Percentiles rank a stretch among this genome's conserved stretches.
phyloP scores from a whole-genome alignment of 2,113 vertebrate species.

The Ictalurus punctatus region DNA sequence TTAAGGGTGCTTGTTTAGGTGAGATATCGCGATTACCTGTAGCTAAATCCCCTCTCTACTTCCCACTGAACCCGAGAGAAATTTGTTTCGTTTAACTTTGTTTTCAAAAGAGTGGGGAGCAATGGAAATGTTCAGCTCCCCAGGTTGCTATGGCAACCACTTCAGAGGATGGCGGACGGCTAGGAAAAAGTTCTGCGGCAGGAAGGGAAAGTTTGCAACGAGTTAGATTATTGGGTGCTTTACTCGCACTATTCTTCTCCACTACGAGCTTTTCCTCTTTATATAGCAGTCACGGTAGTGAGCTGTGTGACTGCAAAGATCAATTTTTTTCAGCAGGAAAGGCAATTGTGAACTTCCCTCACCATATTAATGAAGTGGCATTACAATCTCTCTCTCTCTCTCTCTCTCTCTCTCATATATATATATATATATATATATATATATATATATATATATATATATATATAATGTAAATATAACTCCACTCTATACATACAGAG shows the following conservation, averaged over 20 bases:
- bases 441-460: not conserved
- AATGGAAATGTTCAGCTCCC: constrained; percentile 38
- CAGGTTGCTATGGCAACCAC: constrained; percentile 51
- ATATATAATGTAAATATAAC: too few relatives aligned
- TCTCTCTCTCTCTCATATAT: too few relatives aligned
- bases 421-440: not conserved
- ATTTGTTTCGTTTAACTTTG: constrained; percentile 48
- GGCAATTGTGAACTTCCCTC: not conserved
- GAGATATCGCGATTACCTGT: constrained; percentile 35
- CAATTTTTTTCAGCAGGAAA: not conserved
- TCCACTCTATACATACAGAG: too few relatives aligned
- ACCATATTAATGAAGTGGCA: not conserved
- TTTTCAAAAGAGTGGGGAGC: constrained; percentile 36
- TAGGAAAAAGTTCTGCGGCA: constrained; percentile 32
- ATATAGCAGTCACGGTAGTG: not conserved
- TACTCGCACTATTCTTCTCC: not conserved
- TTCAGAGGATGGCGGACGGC: constrained; percentile 32
- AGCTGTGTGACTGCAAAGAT: not conserved
- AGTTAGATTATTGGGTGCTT: not conserved
- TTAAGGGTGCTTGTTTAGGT: constrained; percentile 31
- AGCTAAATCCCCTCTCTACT: constrained; percentile 28
- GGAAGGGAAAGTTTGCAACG: constrained; percentile 22
- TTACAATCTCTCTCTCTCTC: not conserved
- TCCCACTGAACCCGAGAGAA: constrained; percentile 33
- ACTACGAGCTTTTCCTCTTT: not conserved